A percentile compares a stretch with the other conserved stretches of the same genome.
phyloP scores from a whole-genome alignment of 2,888 invertebrate genomes.

The Leistus spinibarbis region DNA sequence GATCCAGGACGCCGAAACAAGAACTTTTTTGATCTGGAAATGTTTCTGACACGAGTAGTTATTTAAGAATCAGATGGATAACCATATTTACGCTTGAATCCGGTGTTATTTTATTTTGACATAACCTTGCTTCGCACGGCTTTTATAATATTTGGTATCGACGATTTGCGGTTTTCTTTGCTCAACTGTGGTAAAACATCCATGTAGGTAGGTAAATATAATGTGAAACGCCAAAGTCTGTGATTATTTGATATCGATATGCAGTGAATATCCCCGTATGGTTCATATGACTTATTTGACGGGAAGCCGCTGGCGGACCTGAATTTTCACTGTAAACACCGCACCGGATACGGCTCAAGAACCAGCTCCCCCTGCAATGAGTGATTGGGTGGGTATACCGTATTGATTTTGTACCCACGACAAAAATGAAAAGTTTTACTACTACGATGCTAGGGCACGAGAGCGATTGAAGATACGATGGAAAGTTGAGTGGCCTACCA shows the following conservation, averaged over 20 bases:
- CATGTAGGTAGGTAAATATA: neutral
- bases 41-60: neutral
- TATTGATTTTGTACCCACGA: neutral
- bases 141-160: neutral
- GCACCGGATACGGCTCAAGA: neutral
- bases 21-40: neutral
- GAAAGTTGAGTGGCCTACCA: neutral
- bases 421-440: neutral
- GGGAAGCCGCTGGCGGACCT: neutral
- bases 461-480: no score
- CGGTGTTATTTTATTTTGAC: neutral
- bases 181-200: neutral
- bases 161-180: neutral
- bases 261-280: neutral
- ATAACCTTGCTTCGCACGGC: neutral
- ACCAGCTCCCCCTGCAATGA: neutral
- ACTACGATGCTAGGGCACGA: neutral
- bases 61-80: no score
- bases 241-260: neutral
- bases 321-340: neutral
- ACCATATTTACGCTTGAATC: neutral
- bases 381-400: neutral
- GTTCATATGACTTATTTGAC: neutral
- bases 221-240: neutral
- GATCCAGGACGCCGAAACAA: no score